Evolutionary conservation across 2,113 vertebrate genomes (phyloP).

Genomic region (Antidorcas marsupialis): DNA sequence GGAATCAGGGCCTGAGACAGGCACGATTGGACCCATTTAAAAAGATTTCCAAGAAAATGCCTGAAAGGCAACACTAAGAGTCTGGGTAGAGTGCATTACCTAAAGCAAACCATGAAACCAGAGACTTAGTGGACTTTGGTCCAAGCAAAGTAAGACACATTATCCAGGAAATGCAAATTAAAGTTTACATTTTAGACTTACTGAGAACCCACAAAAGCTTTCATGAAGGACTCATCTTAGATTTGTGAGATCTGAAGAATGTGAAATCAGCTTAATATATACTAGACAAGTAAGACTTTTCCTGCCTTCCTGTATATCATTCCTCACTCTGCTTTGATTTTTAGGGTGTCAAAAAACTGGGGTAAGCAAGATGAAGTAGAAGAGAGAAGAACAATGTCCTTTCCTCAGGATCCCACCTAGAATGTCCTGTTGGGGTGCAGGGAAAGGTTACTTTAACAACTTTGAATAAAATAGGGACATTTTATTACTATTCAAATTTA

Average conservation of each 20-base stretch:
- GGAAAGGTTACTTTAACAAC: neutral
- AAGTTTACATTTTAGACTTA: neutral
- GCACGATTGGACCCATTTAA: neutral
- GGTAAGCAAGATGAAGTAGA: neutral
- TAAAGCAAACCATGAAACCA: neutral
- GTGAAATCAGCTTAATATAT: neutral
- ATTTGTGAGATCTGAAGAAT: neutral
- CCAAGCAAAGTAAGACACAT: rapidly evolving
- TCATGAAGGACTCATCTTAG: neutral
- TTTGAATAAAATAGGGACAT: neutral
- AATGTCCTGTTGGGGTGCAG: neutral
- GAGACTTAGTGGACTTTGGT: neutral
- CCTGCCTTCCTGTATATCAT: neutral
- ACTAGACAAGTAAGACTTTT: neutral
- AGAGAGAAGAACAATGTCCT: neutral
- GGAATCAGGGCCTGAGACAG: neutral
- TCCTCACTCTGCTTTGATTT: neutral
- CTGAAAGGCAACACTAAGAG: neutral
- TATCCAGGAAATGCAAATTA: neutral
- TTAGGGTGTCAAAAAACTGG: neutral
- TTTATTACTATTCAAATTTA: neutral
- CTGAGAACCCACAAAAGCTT: neutral
- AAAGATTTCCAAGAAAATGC: neutral
- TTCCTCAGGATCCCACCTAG: neutral
- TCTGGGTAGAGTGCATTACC: neutral